Conservation (phyloP, 2,113 vertebrate genomes). For the Pongo abelii region DNA sequence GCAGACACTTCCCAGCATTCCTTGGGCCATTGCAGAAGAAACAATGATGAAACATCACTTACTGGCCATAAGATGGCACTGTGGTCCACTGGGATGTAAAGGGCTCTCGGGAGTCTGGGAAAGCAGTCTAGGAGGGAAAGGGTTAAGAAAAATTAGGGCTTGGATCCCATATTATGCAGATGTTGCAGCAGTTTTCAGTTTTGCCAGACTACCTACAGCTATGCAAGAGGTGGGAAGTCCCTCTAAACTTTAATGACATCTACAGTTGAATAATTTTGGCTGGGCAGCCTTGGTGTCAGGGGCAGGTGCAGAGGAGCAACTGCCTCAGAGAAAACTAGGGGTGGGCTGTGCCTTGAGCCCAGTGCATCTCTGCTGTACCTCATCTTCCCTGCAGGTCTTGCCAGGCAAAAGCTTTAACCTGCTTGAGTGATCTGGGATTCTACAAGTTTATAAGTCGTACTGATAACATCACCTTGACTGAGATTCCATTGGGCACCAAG, state of each 20-base stretch:
- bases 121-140: background rate
- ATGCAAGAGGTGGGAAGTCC: background rate
- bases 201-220: background rate
- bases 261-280: background rate
- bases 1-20: background rate
- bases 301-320: background rate
- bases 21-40: background rate
- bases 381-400: background rate
- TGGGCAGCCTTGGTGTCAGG: background rate
- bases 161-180: background rate
- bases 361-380: background rate
- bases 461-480: background rate
- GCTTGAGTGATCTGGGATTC: background rate
- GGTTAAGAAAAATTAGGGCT: constrained; percentile 14
- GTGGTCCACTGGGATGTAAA: background rate
- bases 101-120: background rate
- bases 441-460: background rate
- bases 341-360: background rate
- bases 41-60: background rate
- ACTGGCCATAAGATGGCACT: constrained; percentile 44
- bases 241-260: background rate
- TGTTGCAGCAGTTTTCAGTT: background rate
- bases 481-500: background rate
- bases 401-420: background rate
- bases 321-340: background rate